Percentiles rank a stretch among this genome's conserved stretches.
These are phyloP conservation scores for Protobothrops mucrosquamatus DNA, from an alignment of 2,113 vertebrate species.

Conservation along the genomic window DNA sequence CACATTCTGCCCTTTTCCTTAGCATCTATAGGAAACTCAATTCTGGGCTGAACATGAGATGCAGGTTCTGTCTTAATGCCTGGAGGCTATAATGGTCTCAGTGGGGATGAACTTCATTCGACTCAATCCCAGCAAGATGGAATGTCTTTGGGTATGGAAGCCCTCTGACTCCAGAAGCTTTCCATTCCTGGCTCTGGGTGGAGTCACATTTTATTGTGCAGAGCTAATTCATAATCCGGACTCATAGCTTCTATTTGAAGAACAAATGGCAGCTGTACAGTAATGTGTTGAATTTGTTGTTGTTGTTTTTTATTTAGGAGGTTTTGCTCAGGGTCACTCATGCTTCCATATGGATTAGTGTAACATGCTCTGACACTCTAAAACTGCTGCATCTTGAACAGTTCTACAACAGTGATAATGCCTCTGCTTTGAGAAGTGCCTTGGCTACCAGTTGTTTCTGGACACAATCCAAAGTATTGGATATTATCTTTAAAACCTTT, in stretches of 20 bases:
- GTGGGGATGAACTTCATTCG: neutral
- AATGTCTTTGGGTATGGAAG: neutral
- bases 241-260: neutral
- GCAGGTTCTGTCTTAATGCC: neutral
- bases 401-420: neutral
- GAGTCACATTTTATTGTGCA: neutral
- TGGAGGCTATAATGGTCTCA: neutral
- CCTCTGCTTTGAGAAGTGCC: neutral
- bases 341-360: neutral
- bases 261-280: neutral
- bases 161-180: neutral
- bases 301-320: neutral
- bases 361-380: neutral
- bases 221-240: neutral
- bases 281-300: neutral
- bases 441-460: neutral
- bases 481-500: neutral
- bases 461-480: neutral
- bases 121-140: neutral
- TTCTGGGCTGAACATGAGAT: neutral
- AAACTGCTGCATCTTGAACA: neutral
- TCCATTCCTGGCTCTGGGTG: neutral
- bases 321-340: neutral
- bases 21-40: neutral
- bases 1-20: neutral